Evolutionary conservation across 53 echinoderm and acorn worm species (phyloP).

Genomic region (Luidia sarsii): DNA sequence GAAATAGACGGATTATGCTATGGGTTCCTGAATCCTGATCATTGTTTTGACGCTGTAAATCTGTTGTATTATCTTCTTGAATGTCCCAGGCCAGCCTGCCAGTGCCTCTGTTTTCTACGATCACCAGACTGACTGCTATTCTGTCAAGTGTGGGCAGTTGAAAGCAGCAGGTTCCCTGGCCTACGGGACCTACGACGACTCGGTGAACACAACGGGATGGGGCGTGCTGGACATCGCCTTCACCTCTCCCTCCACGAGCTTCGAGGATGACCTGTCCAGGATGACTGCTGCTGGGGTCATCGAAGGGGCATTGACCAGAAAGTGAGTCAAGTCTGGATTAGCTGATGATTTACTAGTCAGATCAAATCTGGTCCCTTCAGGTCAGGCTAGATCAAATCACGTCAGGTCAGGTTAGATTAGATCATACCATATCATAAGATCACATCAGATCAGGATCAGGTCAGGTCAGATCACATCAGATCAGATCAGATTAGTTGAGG

Average conservation of each 20-base stretch:
- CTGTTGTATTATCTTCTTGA: too few relatives aligned
- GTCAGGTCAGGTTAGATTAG: too few relatives aligned
- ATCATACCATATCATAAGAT: too few relatives aligned
- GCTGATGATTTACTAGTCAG: too few relatives aligned
- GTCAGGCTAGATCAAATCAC: too few relatives aligned
- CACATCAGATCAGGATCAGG: too few relatives aligned
- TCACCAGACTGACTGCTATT: constrained; percentile 31
- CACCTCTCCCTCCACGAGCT: constrained; percentile 41
- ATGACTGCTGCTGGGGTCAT: constrained; percentile 84
- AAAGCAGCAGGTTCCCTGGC: constrained; percentile 57
- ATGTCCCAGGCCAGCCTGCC: constrained; percentile 2
- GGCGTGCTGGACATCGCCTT: constrained; percentile 79
- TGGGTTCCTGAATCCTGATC: too few relatives aligned
- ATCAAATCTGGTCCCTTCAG: too few relatives aligned
- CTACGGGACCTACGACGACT: constrained; percentile 82
- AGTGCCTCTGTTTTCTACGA: constrained; percentile 44
- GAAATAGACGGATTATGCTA: too few relatives aligned
- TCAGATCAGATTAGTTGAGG: too few relatives aligned
- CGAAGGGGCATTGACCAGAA: constrained; percentile 79
- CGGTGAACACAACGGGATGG: constrained; percentile 79
- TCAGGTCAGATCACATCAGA: too few relatives aligned
- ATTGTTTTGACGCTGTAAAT: too few relatives aligned
- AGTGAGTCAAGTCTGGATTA: constrained; percentile 81
- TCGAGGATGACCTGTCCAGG: constrained; percentile 51
- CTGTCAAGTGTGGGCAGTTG: constrained; percentile 60